Conservation (phyloP, 2,113 vertebrate genomes). For the Xyliphius kryptos region DNA sequence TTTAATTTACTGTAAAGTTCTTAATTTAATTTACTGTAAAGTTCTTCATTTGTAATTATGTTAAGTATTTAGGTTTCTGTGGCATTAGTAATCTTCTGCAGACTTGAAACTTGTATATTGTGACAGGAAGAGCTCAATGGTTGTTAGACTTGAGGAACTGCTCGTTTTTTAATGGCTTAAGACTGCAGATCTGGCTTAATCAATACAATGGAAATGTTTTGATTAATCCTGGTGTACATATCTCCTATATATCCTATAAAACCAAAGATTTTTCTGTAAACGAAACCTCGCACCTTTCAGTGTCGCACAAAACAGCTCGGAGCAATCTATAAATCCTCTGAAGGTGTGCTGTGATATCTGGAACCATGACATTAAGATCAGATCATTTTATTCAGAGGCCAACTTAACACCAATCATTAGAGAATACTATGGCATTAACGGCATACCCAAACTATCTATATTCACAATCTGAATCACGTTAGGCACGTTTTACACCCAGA, state of each 20-base stretch:
- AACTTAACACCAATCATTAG: no score
- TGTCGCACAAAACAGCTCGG: no score
- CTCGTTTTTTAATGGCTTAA: not conserved
- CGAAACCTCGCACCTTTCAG: no score
- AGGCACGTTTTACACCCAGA: no score
- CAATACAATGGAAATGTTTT: not conserved
- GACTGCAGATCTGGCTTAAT: not conserved
- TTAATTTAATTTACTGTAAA: not conserved
- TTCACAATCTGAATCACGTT: no score
- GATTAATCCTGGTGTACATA: not conserved
- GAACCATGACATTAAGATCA: no score
- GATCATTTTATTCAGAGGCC: no score
- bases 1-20: not conserved
- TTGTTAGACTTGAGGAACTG: not conserved
- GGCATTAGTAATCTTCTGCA: not conserved
- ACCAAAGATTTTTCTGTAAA: not conserved
- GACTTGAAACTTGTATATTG: not conserved
- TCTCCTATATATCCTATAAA: not conserved
- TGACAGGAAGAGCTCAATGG: not conserved
- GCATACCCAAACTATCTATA: no score
- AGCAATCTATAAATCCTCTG: no score
- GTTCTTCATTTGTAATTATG: not conserved
- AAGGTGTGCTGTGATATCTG: no score
- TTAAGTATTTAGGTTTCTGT: not conserved
- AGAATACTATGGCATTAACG: no score